phyloP scores from a whole-genome alignment of 2,797 vertebrate genomes.

The Chelon labrosus region DNA sequence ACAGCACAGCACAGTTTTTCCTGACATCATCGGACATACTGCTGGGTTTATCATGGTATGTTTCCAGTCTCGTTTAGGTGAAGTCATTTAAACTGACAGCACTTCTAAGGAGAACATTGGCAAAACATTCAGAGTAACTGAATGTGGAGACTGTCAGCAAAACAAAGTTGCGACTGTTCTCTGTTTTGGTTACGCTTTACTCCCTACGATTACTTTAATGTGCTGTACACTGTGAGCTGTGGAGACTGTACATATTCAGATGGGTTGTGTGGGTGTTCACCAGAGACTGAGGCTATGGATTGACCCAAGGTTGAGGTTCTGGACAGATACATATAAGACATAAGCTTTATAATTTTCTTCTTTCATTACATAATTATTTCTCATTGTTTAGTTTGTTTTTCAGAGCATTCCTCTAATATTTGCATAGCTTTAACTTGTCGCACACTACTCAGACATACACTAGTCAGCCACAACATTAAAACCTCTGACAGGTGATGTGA shows the following conservation, averaged over 20 bases:
- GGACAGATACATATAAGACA: background rate
- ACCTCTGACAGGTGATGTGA: too few species aligned
- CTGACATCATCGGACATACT: conserved; percentile 22
- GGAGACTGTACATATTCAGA: conserved; percentile 24
- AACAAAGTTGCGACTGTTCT: conserved; percentile 23
- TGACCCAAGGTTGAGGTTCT: conserved; percentile 1
- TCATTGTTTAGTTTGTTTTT: background rate
- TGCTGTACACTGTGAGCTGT: conserved; percentile 17
- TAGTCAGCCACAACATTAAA: too few species aligned
- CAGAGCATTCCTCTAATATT: background rate
- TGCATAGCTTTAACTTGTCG: background rate
- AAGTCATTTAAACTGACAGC: conserved; percentile 43
- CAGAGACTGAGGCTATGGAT: background rate
- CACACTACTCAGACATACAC: background rate
- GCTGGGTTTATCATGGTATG: conserved; percentile 5
- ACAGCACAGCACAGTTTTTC: conserved; percentile 15
- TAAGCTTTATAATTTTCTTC: background rate
- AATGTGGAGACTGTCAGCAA: conserved; percentile 30
- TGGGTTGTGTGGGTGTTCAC: conserved; percentile 12
- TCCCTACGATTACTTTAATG: conserved; percentile 23
- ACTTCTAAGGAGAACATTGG: conserved; percentile 45
- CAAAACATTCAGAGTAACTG: conserved; percentile 38
- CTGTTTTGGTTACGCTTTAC: conserved; percentile 16
- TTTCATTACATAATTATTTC: background rate
- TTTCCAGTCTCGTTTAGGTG: conserved; percentile 8